These are phyloP conservation scores for Buathra laborator DNA, from an alignment of 2,888 invertebrate species.

Conservation along the genomic window DNA sequence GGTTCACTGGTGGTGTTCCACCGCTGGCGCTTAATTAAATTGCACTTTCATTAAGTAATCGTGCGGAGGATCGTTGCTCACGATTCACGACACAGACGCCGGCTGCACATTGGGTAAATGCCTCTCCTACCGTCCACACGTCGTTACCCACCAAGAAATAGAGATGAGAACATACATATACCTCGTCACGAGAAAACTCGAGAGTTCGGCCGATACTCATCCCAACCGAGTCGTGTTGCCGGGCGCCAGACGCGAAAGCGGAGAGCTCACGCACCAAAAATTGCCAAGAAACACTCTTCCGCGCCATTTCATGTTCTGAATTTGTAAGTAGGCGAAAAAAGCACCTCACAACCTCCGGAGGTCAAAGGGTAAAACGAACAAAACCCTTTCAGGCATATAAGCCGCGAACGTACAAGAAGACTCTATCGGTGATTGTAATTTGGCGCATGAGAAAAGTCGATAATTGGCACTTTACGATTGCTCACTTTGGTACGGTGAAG, in stretches of 20 bases:
- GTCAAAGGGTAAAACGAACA: neutral
- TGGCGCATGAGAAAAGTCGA: conserved; percentile 20
- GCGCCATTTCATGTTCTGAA: too few species aligned
- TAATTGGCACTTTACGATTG: conserved; percentile 12
- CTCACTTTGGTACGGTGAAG: conserved; percentile 15
- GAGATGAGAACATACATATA: neutral
- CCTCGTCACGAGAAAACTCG: neutral
- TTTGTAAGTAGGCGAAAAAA: too few species aligned
- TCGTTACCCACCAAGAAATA: conserved; percentile 10
- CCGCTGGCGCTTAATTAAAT: conserved; percentile 65
- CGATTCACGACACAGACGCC: conserved; percentile 32
- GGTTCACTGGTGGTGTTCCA: conserved; percentile 26
- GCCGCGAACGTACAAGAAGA: neutral
- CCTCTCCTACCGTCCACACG: conserved; percentile 2
- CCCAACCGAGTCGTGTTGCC: too few species aligned
- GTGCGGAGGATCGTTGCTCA: conserved; percentile 55
- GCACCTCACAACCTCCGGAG: neutral
- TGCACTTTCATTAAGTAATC: conserved; percentile 67
- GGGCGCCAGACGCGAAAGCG: too few species aligned
- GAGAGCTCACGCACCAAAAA: too few species aligned
- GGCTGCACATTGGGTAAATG: neutral
- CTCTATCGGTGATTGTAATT: conserved; percentile 16
- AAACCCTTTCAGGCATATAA: neutral
- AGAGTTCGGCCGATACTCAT: neutral
- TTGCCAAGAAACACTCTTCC: too few species aligned